These are phyloP conservation scores for Zaprionus camerounensis DNA, from an alignment of 1,140 invertebrate species.

Conservation along the genomic window DNA sequence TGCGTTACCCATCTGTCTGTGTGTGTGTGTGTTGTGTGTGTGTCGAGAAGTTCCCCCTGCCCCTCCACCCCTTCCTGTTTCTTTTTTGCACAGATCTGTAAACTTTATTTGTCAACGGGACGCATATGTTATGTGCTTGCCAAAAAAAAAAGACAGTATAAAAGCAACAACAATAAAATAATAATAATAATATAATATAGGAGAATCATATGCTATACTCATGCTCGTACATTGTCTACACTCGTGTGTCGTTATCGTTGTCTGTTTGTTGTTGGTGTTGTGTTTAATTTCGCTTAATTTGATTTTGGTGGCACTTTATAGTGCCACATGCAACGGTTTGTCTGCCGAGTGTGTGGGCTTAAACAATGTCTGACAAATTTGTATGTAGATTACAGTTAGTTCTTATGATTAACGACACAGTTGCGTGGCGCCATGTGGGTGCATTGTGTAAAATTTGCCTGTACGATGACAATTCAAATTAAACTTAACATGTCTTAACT, in stretches of 20 bases:
- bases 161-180: slow-evolving; percentile 28
- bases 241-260: slow-evolving; percentile 31
- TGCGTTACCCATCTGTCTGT: slow-evolving; percentile 62
- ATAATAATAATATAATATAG: slow-evolving; percentile 48
- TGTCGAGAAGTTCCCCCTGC: slow-evolving; percentile 11
- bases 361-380: slow-evolving; percentile 47
- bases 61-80: slow-evolving; percentile 16
- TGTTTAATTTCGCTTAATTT: slow-evolving; percentile 75
- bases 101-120: slow-evolving; percentile 80
- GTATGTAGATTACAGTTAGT: slow-evolving; percentile 23
- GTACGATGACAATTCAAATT: background rate
- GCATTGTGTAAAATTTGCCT: background rate
- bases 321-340: background rate
- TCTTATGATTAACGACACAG: slow-evolving; percentile 25
- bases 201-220: slow-evolving; percentile 50
- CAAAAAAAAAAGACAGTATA: slow-evolving; percentile 55
- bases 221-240: slow-evolving; percentile 20
- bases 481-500: background rate
- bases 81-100: slow-evolving; percentile 70
- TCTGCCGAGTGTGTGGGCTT: slow-evolving; percentile 2
- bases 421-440: background rate
- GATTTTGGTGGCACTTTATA: slow-evolving; percentile 52
- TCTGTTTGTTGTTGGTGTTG: slow-evolving; percentile 56
- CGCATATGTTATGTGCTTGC: slow-evolving; percentile 75
- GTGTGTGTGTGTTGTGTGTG: slow-evolving; percentile 12